Evolutionary conservation across 1,140 invertebrate genomes (phyloP).

Genomic region (Colletes gigas): DNA sequence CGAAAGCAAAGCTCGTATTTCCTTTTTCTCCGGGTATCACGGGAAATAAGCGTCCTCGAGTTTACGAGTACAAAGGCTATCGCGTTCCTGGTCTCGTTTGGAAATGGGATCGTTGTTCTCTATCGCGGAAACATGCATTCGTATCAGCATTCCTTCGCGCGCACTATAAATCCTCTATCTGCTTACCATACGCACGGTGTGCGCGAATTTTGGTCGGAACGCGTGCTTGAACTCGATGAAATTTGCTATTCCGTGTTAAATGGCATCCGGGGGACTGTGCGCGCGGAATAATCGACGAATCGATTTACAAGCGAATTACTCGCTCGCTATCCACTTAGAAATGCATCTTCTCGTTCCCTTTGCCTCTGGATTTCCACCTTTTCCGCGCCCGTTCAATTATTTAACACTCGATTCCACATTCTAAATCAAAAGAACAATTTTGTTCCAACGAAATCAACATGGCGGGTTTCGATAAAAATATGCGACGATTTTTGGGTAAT

Average conservation of each 20-base stretch:
- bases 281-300: conserved; percentile 20
- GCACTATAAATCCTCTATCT: conserved; percentile 9
- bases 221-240: conserved; percentile 1
- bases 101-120: not conserved
- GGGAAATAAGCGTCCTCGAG: no score
- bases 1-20: no score
- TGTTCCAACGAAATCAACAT: no score
- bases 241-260: conserved; percentile 31
- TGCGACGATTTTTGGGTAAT: no score
- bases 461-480: no score
- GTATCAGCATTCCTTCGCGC: conserved; percentile 18
- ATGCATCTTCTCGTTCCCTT: not conserved
- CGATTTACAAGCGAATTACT: conserved; percentile 30
- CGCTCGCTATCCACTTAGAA: not conserved
- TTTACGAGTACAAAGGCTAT: no score
- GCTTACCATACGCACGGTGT: not conserved
- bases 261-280: not conserved
- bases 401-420: no score
- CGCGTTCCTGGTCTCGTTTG: not conserved
- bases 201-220: conserved; percentile 15
- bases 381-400: no score
- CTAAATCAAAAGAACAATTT: no score
- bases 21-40: no score
- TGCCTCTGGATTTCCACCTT: not conserved
- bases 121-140: not conserved